A percentile compares a stretch with the other conserved stretches of the same genome.
Conservation (phyloP, 2,113 vertebrate species). For the Sinocyclocheilus grahami region DNA sequence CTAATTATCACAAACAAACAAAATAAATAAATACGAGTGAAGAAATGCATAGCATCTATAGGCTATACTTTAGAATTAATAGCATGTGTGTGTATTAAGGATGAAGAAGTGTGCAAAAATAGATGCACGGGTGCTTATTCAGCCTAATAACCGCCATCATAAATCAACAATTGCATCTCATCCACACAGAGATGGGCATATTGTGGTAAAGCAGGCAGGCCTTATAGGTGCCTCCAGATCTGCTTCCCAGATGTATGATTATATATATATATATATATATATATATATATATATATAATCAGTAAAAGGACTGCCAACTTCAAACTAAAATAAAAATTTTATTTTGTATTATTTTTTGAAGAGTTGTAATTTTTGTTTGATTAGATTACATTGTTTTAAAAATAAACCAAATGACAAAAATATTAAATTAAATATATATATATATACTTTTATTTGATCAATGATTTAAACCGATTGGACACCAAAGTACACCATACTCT, state of each 20-base stretch:
- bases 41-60: neutral
- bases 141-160: neutral
- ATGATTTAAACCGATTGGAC: neutral
- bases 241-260: neutral
- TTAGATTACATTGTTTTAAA: too few species aligned
- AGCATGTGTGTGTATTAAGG: neutral
- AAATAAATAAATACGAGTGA: too few species aligned
- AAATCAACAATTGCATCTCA: neutral
- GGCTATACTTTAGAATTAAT: neutral
- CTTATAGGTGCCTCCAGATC: neutral
- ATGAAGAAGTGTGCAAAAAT: neutral
- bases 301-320: too few species aligned
- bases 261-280: too few species aligned
- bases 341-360: too few species aligned
- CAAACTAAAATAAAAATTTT: too few species aligned
- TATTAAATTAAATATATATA: too few species aligned
- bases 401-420: too few species aligned
- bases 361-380: too few species aligned
- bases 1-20: too few species aligned
- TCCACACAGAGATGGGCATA: neutral
- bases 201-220: neutral
- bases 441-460: neutral
- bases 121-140: neutral
- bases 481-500: neutral
- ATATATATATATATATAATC: too few species aligned